Base-by-base conservation (phyloP, 2,797 vertebrate genomes). In the Champsocephalus gunnari region DNA sequence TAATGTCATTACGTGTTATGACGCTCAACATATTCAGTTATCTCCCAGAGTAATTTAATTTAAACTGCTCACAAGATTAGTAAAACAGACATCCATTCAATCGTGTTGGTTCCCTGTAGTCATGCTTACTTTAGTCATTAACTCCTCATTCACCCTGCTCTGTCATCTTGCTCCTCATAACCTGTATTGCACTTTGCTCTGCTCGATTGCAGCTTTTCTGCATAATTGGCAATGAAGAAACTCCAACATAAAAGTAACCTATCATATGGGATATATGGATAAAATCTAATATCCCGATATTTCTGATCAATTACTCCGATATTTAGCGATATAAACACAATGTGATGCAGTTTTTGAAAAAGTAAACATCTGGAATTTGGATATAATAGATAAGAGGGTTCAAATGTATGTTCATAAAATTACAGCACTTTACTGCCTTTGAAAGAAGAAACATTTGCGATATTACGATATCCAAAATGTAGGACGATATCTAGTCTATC, bases 1-100 rank as follows among this genome's bases (percentile, higher is more conserved):
- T 50, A 50, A 66, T 72, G 4, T n/a, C 34, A 55, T 79, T 44
- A 57, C 1, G 11, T 62, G 21, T 59, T 32, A 55, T 81, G 71
- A 60, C 34, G 50, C 0, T 2, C 55, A 47, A 13, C 0, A 12
- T 56, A 70, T 38, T 16, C 10, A 34, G 21, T 68, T 59, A 56
- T 49, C 69, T 55, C 14, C 4, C 3, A 9, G 19, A 24, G 14
- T 57, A 24, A 85, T 60, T 66, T 14, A 16, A 73, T 77, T 54
- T 38, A 47, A 17, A 59, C 4, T 34, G 41, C 21, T 68, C 45
- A 55, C 28, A 54, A 9, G 14, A 75, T 71, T 6, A 50, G 47
- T 14, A 58, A 68, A 62, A 38, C 47, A 5, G 58, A 63, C 47
- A 47, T 44, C 64, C 8, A 54, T 34, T 68, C 57, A 66, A 50